Evolutionary conservation across 2,113 vertebrate species (phyloP).

Genomic region (Podarcis muralis): DNA sequence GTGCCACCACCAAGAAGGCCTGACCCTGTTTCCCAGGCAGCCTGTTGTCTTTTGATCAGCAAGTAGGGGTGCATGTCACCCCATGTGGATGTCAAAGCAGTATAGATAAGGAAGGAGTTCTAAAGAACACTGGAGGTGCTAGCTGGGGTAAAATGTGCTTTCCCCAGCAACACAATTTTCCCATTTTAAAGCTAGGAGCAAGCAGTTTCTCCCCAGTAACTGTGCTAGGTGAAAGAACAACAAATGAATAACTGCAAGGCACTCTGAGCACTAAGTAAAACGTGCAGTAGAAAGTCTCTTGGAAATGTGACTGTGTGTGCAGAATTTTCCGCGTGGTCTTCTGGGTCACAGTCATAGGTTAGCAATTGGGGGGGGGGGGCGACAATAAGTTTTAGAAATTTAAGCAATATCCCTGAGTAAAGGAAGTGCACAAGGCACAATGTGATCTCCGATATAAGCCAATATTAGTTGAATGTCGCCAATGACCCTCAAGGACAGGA

Average conservation of each 20-base stretch:
- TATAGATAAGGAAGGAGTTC: not conserved
- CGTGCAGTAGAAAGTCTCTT: not conserved
- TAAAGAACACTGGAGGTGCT: not conserved
- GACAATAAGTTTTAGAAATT: not conserved
- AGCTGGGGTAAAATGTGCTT: not conserved
- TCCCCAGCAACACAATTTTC: not conserved
- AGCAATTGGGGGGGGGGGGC: not conserved
- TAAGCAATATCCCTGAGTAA: not conserved
- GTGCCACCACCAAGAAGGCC: not conserved
- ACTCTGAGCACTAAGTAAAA: not conserved
- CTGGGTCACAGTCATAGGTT: not conserved
- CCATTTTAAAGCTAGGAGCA: not conserved
- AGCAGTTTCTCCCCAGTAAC: not conserved
- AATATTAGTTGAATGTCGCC: not conserved
- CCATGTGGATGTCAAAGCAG: not conserved
- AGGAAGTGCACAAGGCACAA: not conserved
- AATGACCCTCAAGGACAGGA: not conserved
- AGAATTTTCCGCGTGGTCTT: not conserved
- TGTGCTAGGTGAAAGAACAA: not conserved
- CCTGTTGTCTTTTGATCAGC: too few relatives aligned
- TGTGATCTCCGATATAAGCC: not conserved
- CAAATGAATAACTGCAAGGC: not conserved
- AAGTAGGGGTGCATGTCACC: too few relatives aligned
- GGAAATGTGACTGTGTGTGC: not conserved
- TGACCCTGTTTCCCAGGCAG: not conserved